Evolutionary conservation across 1,140 invertebrate genomes (phyloP).

Genomic region (Leptinotarsa texana): DNA sequence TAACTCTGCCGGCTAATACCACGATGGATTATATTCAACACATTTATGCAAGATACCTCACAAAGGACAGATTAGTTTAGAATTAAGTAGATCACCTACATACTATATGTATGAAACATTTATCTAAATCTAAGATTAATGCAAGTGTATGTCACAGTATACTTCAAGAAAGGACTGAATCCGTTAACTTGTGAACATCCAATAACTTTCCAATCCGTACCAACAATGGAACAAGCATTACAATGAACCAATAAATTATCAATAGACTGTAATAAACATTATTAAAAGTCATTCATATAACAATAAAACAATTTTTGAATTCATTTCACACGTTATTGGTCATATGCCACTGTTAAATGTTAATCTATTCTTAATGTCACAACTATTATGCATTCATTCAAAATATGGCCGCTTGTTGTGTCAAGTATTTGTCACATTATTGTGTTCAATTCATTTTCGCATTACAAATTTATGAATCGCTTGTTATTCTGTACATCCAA

Average conservation of each 20-base stretch:
- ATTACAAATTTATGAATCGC: background rate
- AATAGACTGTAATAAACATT: background rate
- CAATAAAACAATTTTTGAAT: constrained; percentile 10
- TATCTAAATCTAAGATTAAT: too few relatives aligned
- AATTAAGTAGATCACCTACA: too few relatives aligned
- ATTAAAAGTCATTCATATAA: background rate
- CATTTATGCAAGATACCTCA: too few relatives aligned
- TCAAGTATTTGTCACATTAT: constrained; percentile 14
- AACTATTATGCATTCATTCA: constrained; percentile 15
- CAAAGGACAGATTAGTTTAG: too few relatives aligned
- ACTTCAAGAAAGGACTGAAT: background rate
- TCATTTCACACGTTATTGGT: constrained; percentile 13
- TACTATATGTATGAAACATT: too few relatives aligned
- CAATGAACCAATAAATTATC: background rate
- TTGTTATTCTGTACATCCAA: background rate
- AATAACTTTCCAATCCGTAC: background rate
- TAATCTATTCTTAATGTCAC: constrained; percentile 23
- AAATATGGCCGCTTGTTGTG: constrained; percentile 12
- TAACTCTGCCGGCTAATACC: too few relatives aligned
- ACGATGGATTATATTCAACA: too few relatives aligned
- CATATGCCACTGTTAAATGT: constrained; percentile 8
- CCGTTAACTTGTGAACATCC: background rate
- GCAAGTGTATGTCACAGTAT: too few relatives aligned
- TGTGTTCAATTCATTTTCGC: constrained; percentile 3
- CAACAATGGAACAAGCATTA: background rate